These are phyloP conservation scores for Synanceia verrucosa DNA, from an alignment of 2,797 vertebrate genomes.

Conservation along the genomic window DNA sequence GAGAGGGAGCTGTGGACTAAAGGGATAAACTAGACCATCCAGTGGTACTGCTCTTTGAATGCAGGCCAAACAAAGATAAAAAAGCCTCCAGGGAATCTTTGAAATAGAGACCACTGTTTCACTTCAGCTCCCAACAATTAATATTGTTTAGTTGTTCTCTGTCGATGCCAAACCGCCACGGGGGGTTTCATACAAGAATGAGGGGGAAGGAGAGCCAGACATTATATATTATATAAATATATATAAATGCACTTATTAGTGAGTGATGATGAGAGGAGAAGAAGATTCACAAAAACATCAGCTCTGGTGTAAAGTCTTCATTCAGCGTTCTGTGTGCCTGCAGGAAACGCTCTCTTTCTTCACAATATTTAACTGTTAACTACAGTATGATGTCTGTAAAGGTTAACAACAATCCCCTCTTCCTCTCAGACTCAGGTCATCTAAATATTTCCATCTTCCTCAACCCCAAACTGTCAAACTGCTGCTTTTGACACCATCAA, in stretches of 20 bases:
- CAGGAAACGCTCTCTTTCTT: neutral
- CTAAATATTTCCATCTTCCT: neutral
- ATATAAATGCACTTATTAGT: constrained; percentile 30
- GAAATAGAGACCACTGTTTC: constrained; percentile 46
- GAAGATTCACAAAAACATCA: constrained; percentile 8
- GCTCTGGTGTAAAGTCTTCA: constrained; percentile 1
- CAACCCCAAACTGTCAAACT: neutral
- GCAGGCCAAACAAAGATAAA: constrained; percentile 26
- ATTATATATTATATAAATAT: constrained; percentile 5
- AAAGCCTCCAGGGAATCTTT: constrained; percentile 31
- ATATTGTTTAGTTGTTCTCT: constrained; percentile 61
- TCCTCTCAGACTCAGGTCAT: neutral
- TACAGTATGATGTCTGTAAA: neutral
- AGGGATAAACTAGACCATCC: constrained; percentile 14
- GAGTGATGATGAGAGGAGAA: constrained; percentile 42
- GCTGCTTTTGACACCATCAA: neutral
- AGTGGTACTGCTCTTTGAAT: constrained; percentile 26
- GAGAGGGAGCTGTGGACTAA: neutral
- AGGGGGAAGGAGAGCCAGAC: neutral
- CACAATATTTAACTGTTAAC: constrained; percentile 14
- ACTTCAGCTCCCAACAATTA: constrained; percentile 56
- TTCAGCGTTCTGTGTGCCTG: constrained; percentile 15
- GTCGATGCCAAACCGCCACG: constrained; percentile 35
- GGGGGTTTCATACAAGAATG: constrained; percentile 44
- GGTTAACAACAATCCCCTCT: neutral